Evolutionary conservation across 1,140 invertebrate species (phyloP), one percentile per base, ranked within the genome.

Genomic region (Drosophila nannoptera): DNA sequence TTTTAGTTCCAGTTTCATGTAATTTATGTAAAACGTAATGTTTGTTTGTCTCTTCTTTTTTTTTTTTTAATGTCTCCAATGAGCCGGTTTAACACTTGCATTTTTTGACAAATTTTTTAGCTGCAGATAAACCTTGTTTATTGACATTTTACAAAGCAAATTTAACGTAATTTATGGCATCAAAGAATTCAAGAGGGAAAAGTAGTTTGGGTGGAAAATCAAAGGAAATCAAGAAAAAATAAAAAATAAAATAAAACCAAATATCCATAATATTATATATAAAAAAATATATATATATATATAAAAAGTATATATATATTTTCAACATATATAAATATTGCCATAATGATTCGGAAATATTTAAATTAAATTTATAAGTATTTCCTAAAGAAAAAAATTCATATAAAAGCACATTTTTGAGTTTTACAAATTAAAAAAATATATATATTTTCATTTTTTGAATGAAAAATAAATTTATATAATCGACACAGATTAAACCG

Each of bases 1-100:
- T 67, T 49, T 61, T 45, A 48, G 16, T 68, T 67, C 43, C 52
- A 58, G 59, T 53, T 60, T 42, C 50, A 52, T n/a, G 45, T 43
- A 60, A 63, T 72, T 72, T 68, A 68, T 58, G 70, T 73, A 67
- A 66, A 71, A 52, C 45, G 43, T 59, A 66, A 60, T 65, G 58
- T 52, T 40, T 59, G 46, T 49, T 14, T 33, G 36, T 31, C 29
- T 46, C 16, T 11, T 46, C 16, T 43, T 45, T 12, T 43, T 45
- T 43, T 45, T 14, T 8, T 40, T 59, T 36, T 22, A 22, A 22
- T 22, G 22, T 22, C 14, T 14, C 14, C 49, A 35, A 16, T n/a
- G 16, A 73, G 59, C 69, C 69, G 70, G 73, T 73, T 75, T 71
- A 50, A 71, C 62, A 60, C 62, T 62, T 67, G 58, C 67, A 69